Evolutionary conservation across 2,113 vertebrate genomes (phyloP), one percentile per base, ranked within the genome.

Genomic region (Osmerus mordax): DNA sequence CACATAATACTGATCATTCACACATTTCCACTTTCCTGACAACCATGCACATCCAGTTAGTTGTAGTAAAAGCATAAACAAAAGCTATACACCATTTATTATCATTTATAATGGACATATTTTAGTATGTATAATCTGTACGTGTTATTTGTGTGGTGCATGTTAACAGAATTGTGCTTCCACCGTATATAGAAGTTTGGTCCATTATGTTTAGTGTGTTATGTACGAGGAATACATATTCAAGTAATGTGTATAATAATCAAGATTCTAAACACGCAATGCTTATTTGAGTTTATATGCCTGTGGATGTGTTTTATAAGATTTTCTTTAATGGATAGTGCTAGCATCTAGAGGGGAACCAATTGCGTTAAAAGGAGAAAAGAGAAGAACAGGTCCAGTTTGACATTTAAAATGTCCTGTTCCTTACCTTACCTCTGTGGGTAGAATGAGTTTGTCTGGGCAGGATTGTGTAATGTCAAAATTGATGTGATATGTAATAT

Each of bases 401-500:
- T 19, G n/a, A 73, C 60, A 74, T 59, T 60, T 54, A 68, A n/a
- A 58, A 16, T 61, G 59, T 73, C 54, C 77, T 88, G 82, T 77
- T 71, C 78, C 80, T 70, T 71, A 62, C 69, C 75, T 74, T 71
- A 62, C 69, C 75, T 74, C 83, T 83, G 77, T 77, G 69, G 71
- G 63, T 69, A 68, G 60, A 81, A 75, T 23, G 71, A 52, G 73
- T 59, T 76, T 73, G 25, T 81, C 74, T 73, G 70, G 59, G 65
- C 77, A 81, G 74, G 76, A 81, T 72, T 82, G 77, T 81, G 82
- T 78, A 85, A 82, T 87, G 72, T 84, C 65, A 73, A 86, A 75
- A 85, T 85, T n/a, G 47, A 89, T 87, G 92, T 90, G 94, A 87
- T 92, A 74, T 71, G 74, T 90, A 86, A 87, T 85, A 73, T 73